Percentiles rank a stretch among this genome's conserved stretches.
phyloP scores from a whole-genome alignment of 2,888 invertebrate genomes.

The Mylabris sibirica region DNA sequence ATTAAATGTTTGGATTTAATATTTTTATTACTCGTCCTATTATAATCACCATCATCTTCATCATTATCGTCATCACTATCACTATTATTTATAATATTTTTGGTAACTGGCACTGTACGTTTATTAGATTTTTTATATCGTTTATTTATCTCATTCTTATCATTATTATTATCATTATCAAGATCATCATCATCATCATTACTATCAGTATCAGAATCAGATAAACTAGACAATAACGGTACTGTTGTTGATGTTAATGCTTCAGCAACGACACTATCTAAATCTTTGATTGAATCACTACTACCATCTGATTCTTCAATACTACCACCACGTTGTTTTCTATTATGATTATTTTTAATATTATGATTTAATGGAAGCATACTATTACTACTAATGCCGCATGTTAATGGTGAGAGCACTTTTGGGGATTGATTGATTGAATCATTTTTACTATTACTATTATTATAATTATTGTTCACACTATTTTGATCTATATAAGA shows the following conservation, averaged over 20 bases:
- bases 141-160: conserved; percentile 44
- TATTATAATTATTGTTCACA: conserved; percentile 29
- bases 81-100: conserved; percentile 31
- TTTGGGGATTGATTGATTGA: conserved; percentile 37
- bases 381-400: conserved; percentile 35
- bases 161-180: conserved; percentile 49
- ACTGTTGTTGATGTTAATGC: conserved; percentile 54
- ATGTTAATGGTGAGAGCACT: conserved; percentile 40
- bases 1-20: conserved; percentile 49
- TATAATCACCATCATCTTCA: conserved; percentile 44
- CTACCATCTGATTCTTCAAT: conserved; percentile 60
- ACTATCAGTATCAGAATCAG: conserved; percentile 62
- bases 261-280: conserved; percentile 67
- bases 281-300: conserved; percentile 66
- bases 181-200: conserved; percentile 45
- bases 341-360: neutral
- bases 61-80: conserved; percentile 55
- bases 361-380: conserved; percentile 34
- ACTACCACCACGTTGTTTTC: conserved; percentile 25
- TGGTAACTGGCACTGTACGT: conserved; percentile 42
- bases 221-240: conserved; percentile 67
- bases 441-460: conserved; percentile 30
- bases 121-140: conserved; percentile 35
- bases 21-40: conserved; percentile 42
- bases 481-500: conserved; percentile 58